Base-by-base conservation (phyloP, 2,888 invertebrate species). In the Drosophila formosana region DNA sequence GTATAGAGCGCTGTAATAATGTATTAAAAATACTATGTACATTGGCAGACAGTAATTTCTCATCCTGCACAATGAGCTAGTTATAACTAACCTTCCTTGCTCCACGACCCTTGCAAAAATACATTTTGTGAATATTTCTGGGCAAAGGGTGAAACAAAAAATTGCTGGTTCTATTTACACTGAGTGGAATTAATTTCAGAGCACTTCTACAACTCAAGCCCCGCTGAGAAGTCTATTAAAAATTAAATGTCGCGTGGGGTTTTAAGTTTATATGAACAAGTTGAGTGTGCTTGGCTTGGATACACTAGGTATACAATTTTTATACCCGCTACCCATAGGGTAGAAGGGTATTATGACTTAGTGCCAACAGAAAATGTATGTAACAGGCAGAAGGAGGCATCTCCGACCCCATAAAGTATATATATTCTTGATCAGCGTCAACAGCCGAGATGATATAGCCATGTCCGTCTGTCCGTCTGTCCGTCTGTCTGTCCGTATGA, bases 1-100 rank as follows among this genome's bases (percentile, higher is more conserved):
- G 45, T 53, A 32, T 32, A 37, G n/a, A 37, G 32, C 55, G 52
- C 47, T 32, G 72, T 80, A 80, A 78, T 78, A 80, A 78, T 72
- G 70, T 73, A 73, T 76, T 79, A 76, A 82, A 80, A 72, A 75
- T 76, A 66, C 73, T 67, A 78, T 63, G 56, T 71, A 66, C 73
- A 70, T 81, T 63, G 56, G 53, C 63, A 55, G 53, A 66, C 64
- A 72, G 66, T 72, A 3, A n/a, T 47, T 41, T 18, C 23, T 30
- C 32, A 45, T 43, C 30, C 55, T 37, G 32, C 39, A 51, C 25
- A 60, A 7, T 41, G 8, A 30, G 39, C 8, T 2, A 11, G 23
- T 23, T 23, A 43, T 43, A 43, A n/a, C 41, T 30, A 53, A 30
- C 18, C 30, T 11, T 18, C 41, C 18, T 18, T 8, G 4, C 30